phyloP scores from a whole-genome alignment of 2,888 invertebrate genomes.

The Nomada ruficornis region DNA sequence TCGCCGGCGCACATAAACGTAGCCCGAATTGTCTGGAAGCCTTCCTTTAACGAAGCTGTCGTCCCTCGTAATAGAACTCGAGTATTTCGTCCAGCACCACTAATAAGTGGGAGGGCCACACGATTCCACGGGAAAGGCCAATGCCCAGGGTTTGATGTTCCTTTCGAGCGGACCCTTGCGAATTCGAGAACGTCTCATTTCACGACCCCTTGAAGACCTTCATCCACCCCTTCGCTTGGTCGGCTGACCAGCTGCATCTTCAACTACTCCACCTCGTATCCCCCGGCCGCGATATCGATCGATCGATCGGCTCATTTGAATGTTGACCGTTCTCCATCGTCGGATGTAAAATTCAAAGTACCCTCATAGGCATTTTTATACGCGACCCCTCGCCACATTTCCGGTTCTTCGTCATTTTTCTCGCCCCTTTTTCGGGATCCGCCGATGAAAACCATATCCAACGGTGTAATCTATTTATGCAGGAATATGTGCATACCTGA shows the following conservation, averaged over 20 bases:
- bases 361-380: slow-evolving; percentile 81
- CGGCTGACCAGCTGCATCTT: slow-evolving; percentile 60
- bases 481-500: slow-evolving; percentile 81
- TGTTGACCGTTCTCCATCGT: slow-evolving; percentile 78
- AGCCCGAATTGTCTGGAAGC: slow-evolving; percentile 57
- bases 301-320: slow-evolving; percentile 78
- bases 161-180: slow-evolving; percentile 65
- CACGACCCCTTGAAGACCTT: slow-evolving; percentile 65
- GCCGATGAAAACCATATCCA: slow-evolving; percentile 67
- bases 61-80: slow-evolving; percentile 63
- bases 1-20: slow-evolving; percentile 56
- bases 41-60: slow-evolving; percentile 66
- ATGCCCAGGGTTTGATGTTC: slow-evolving; percentile 61
- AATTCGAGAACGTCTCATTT: slow-evolving; percentile 72
- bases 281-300: slow-evolving; percentile 74
- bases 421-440: slow-evolving; percentile 43
- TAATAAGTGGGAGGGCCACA: slow-evolving; percentile 65
- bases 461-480: slow-evolving; percentile 80
- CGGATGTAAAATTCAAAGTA: slow-evolving; percentile 83
- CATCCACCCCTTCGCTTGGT: slow-evolving; percentile 36
- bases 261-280: slow-evolving; percentile 47
- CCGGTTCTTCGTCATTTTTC: slow-evolving; percentile 22
- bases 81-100: slow-evolving; percentile 64
- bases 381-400: slow-evolving; percentile 59
- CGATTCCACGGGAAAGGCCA: slow-evolving; percentile 62